A percentile compares a stretch with the other conserved stretches of the same genome.
Evolutionary conservation across 2,797 vertebrate species (phyloP).

Genomic region (Sebastes alutus): DNA sequence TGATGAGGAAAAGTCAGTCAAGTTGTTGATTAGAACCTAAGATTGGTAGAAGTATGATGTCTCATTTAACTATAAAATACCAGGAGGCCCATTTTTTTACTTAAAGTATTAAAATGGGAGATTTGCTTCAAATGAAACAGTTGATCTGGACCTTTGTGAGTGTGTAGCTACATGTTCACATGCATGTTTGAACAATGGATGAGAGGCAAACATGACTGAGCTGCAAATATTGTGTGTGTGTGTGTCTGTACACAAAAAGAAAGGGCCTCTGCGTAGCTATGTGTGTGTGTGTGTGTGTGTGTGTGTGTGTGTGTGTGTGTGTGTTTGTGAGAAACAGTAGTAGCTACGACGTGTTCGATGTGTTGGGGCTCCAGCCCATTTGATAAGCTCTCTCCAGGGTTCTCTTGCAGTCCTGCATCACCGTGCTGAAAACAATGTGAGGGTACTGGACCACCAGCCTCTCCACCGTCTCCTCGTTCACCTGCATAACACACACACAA

Average conservation of each 20-base stretch:
- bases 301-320: not conserved
- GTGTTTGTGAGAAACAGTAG: conserved; percentile 30
- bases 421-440: conserved; percentile 98
- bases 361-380: conserved; percentile 98
- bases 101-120: conserved; percentile 26
- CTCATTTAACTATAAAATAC: conserved; percentile 32
- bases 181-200: conserved; percentile 59
- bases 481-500: conserved; percentile 77
- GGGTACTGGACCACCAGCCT: conserved; percentile 96
- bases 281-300: conserved; percentile 5
- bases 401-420: conserved; percentile 99
- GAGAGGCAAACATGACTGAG: conserved; percentile 48
- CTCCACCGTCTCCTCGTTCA: conserved; percentile 96
- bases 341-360: conserved; percentile 89
- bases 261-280: conserved; percentile 11
- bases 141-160: conserved; percentile 19
- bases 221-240: conserved; percentile 38
- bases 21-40: not conserved
- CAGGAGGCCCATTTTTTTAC: not conserved
- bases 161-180: conserved; percentile 57
- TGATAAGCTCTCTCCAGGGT: conserved; percentile 98
- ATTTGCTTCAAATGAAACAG: conserved; percentile 26
- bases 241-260: conserved; percentile 39
- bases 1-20: not conserved
- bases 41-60: not conserved